Evolutionary conservation across 2,888 invertebrate genomes (phyloP).

Genomic region (Cryptops parisi): DNA sequence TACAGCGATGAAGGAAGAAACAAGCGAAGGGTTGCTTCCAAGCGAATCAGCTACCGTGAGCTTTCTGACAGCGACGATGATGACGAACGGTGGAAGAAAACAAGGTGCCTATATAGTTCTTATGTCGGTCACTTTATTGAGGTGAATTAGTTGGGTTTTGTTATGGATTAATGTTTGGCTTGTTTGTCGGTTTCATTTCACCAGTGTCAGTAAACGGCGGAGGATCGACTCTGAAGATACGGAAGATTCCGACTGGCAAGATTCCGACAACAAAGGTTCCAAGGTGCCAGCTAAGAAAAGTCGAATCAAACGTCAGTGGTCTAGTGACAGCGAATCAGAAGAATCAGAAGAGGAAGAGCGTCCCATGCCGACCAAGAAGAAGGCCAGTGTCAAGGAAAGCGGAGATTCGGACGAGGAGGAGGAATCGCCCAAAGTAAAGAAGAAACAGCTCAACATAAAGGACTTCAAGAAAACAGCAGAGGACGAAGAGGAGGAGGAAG

Average conservation of each 20-base stretch:
- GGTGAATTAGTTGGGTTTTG: background rate
- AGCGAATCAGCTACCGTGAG: slow-evolving; percentile 28
- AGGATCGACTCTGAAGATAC: slow-evolving; percentile 24
- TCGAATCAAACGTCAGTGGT: slow-evolving; percentile 8
- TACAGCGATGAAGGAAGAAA: slow-evolving; percentile 28
- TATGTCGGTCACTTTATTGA: background rate
- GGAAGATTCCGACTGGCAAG: slow-evolving; percentile 18
- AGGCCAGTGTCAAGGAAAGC: slow-evolving; percentile 40
- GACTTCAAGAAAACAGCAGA: slow-evolving; percentile 27
- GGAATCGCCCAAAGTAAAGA: slow-evolving; percentile 7
- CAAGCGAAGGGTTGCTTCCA: slow-evolving; percentile 21
- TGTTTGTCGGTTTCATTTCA: too few relatives aligned
- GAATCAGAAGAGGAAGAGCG: slow-evolving; percentile 22
- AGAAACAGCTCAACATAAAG: slow-evolving; percentile 12
- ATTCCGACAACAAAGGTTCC: background rate
- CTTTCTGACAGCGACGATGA: slow-evolving; percentile 46
- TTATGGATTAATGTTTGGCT: too few relatives aligned
- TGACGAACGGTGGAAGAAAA: slow-evolving; percentile 42
- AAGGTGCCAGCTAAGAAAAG: background rate
- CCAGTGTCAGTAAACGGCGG: too few relatives aligned
- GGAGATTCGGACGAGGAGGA: slow-evolving; percentile 9
- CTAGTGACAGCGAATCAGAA: slow-evolving; percentile 7
- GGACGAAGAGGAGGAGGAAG: slow-evolving; percentile 15
- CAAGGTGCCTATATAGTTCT: slow-evolving; percentile 21
- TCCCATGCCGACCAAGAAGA: slow-evolving; percentile 47